phyloP scores from a whole-genome alignment of 2,888 invertebrate species.

The Noctua fimbriata region DNA sequence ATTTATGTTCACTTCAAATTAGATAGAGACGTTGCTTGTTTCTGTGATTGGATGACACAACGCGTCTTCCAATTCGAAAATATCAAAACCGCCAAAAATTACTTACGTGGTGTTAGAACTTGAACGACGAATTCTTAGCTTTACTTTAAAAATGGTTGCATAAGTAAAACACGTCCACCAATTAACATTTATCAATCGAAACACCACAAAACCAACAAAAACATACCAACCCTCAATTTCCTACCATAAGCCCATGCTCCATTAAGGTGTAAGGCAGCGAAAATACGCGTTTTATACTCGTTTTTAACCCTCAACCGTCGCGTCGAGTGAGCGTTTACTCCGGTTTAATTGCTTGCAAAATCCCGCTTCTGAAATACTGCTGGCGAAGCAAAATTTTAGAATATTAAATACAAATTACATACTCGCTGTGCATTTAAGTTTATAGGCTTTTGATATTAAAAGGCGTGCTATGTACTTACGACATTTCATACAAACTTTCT shows the following conservation, averaged over 20 bases:
- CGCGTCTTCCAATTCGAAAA: too few relatives aligned
- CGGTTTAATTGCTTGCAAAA: constrained; percentile 67
- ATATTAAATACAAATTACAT: constrained; percentile 61
- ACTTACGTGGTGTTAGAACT: too few relatives aligned
- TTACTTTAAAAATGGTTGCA: too few relatives aligned
- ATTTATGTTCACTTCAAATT: too few relatives aligned
- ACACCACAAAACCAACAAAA: constrained; percentile 13
- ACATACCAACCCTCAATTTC: constrained; percentile 30
- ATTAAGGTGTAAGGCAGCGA: constrained; percentile 57
- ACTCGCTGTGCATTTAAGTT: constrained; percentile 43
- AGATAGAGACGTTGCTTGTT: too few relatives aligned
- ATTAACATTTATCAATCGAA: constrained; percentile 18
- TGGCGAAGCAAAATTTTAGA: constrained; percentile 44
- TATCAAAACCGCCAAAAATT: too few relatives aligned
- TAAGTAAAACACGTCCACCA: not conserved
- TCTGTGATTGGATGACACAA: too few relatives aligned
- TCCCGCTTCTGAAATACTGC: constrained; percentile 49
- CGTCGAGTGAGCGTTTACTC: constrained; percentile 65
- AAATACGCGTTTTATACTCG: constrained; percentile 58
- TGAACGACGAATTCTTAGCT: too few relatives aligned
- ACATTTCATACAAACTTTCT: too few relatives aligned
- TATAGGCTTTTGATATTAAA: constrained; percentile 34
- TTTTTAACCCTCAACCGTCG: constrained; percentile 58
- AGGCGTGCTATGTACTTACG: not conserved
- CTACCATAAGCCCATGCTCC: constrained; percentile 32